Conservation (phyloP, 2,797 vertebrate genomes). For the Catamblyrhynchus diadema region DNA sequence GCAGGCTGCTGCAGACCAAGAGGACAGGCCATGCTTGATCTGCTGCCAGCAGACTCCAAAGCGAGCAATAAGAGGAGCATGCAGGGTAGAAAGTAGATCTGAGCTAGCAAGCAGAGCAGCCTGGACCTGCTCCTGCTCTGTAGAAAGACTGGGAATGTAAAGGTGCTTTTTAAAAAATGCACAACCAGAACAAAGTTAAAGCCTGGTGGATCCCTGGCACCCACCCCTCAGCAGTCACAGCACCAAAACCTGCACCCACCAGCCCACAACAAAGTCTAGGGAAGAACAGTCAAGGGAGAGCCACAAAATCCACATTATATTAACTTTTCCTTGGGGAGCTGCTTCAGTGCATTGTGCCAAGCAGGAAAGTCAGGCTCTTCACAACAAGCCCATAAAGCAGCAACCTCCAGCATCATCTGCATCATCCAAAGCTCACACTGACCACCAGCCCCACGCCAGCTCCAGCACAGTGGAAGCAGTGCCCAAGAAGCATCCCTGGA, state of each 20-base stretch:
- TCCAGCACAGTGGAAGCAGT: rapidly evolving
- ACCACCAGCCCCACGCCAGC: rapidly evolving
- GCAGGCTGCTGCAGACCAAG: constrained; percentile 12
- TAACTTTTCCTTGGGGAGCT: not conserved
- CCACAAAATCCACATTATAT: not conserved
- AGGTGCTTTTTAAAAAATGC: not conserved
- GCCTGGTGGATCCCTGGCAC: not conserved
- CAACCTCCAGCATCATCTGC: rapidly evolving
- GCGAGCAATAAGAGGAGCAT: not conserved
- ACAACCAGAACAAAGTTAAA: not conserved
- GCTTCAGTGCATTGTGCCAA: not conserved
- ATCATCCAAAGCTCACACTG: rapidly evolving
- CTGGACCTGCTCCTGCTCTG: not conserved
- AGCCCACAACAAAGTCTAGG: not conserved
- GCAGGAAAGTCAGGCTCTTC: not conserved
- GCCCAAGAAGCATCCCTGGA: not conserved
- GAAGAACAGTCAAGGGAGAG: not conserved
- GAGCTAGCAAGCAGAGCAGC: not conserved
- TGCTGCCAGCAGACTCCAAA: constrained; percentile 10
- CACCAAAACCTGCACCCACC: not conserved
- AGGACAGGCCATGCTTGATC: not conserved
- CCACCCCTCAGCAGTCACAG: not conserved
- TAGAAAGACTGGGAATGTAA: not conserved
- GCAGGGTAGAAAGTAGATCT: not conserved
- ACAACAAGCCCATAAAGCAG: not conserved